Evolutionary conservation across 2,113 vertebrate genomes (phyloP), one percentile per base, ranked within the genome.

Genomic region (Muscicapa adusta): DNA sequence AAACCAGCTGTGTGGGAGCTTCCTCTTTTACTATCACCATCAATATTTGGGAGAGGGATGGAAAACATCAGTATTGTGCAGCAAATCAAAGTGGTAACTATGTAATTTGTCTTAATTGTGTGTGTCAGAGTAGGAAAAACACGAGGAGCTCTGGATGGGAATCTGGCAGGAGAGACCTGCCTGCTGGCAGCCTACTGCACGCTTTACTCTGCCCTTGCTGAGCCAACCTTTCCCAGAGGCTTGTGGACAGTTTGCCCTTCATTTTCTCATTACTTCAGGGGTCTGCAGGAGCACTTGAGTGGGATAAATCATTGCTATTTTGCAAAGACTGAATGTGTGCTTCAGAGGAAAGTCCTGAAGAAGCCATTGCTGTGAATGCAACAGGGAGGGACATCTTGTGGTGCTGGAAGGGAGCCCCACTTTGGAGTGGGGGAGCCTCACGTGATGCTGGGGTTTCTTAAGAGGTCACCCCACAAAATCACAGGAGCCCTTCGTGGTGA

Each of bases 41-140:
- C 94, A 95, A 89, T 92, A 83, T 97, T 97, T 96, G 93, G 57
- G 68, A 94, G 84, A 57, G 66, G 53, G 77, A 81, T 84, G 89
- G 87, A 60, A 95, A 97, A 92, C 77, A 78, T n/a, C 24, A 31
- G 65, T 65, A 85, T 66, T 88, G 74, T 93, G 87, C 74, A 42
- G 73, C 89, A 79, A 94, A 95, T 96, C 77, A 92, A 85, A 87
- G 51, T 50, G 87, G 84, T 75, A 95, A 94, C 95, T 89, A n/a
- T 95, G 89, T 91, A 92, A 94, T 96, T 94, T 92, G 89, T 92
- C 94, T 89, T 96, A 96, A 95, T 95, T 97, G 89, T 23, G 17
- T 70, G 50, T 79, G 42, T 79, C 4, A 0, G 84, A 82, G 78
- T 58, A 62, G 91, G 84, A 57, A 34, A 87, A 91, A 38, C 66